Percentiles rank a stretch among this genome's conserved stretches.
Conservation (phyloP, 2,888 invertebrate genomes). For the Hetaerina titia region DNA sequence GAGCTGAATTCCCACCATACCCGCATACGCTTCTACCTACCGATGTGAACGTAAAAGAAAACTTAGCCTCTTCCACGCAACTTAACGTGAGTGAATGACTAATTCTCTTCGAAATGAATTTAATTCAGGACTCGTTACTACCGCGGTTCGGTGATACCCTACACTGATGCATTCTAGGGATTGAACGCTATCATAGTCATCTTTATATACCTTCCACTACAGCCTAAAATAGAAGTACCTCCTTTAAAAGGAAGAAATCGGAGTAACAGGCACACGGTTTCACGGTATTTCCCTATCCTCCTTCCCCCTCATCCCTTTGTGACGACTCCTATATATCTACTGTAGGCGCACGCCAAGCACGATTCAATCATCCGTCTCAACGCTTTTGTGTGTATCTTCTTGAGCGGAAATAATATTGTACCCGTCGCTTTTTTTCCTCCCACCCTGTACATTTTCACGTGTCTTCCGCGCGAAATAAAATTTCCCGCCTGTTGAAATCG, state of each 20-base stretch:
- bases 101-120: no score
- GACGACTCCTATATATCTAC: not conserved
- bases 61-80: no score
- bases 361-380: constrained; percentile 30
- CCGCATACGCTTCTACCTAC: no score
- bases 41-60: no score
- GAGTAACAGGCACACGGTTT: not conserved
- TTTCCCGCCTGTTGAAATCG: not conserved
- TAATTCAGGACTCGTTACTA: no score
- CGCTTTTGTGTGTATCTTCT: constrained; percentile 4
- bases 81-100: no score
- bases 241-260: not conserved
- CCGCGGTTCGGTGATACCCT: no score
- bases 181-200: no score
- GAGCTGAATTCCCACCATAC: no score
- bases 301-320: not conserved
- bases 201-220: no score
- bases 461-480: not conserved
- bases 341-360: constrained; percentile 7
- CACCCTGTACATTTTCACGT: not conserved
- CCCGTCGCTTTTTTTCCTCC: not conserved
- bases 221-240: not conserved
- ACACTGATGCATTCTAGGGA: no score
- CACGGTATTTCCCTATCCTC: not conserved
- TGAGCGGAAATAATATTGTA: constrained; percentile 15